Evolutionary conservation across 1,140 invertebrate species (phyloP), one percentile per base, ranked within the genome.

Genomic region (Tyrophagus putrescentiae): DNA sequence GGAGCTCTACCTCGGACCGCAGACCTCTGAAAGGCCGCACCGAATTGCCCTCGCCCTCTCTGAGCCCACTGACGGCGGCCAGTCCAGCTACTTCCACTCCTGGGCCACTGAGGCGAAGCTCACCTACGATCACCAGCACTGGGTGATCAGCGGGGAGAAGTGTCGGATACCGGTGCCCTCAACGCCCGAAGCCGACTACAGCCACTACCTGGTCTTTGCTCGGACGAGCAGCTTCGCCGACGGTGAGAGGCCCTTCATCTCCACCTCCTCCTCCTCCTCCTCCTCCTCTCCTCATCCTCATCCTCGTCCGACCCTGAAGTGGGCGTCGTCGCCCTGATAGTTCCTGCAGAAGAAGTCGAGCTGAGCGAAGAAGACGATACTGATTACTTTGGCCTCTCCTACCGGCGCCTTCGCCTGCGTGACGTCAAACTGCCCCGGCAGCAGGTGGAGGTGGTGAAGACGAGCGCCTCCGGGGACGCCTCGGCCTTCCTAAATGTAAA

Each of bases 201-300:
- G 57, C 36, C 57, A 62, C 42, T 64, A 63, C 57, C 2, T 64
- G 5, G 32, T 64, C 11, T 64, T 64, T 34, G 31, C n/a, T 27
- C 27, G 28, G 50, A 53, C 60, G 9, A 18, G 23, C 1, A 52
- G 60, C 25, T 60, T 57, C 29, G 9, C 45, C 6, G 63, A 64
- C 11, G 32, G 56, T 9, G 18, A 33, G 11, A 32, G 39, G 6
- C 18, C 18, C 1, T n/a, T n/a, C n/a, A n/a, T n/a, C n/a, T n/a
- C n/a, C n/a, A n/a, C n/a, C n/a, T n/a, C n/a, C n/a, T n/a, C n/a
- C n/a, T n/a, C n/a, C n/a, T n/a, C n/a, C n/a, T n/a, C n/a, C n/a
- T n/a, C n/a, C n/a, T n/a, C n/a, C n/a, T n/a, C n/a, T n/a, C n/a
- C n/a, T n/a, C n/a, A n/a, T n/a, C n/a, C n/a, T n/a, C n/a, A n/a